Percentiles rank a stretch among this genome's conserved stretches.
phyloP scores from a whole-genome alignment of 2,888 invertebrate species.

The Chorisops tibialis region DNA sequence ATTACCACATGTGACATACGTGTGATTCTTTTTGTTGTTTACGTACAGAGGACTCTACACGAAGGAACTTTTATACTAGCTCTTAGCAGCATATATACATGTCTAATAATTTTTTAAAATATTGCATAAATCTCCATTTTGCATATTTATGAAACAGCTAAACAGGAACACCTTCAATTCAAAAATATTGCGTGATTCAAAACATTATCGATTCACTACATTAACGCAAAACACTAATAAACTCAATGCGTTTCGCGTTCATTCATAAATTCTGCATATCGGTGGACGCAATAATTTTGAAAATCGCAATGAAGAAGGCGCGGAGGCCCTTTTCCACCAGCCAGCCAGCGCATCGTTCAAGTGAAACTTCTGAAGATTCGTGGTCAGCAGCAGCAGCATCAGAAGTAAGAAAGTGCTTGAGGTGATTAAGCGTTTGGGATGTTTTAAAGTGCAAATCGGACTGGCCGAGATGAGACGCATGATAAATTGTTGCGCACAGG shows the following conservation, averaged over 20 bases:
- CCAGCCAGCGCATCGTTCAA: neutral
- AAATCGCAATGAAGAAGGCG: neutral
- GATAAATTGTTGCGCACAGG: slow-evolving; percentile 32
- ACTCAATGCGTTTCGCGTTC: slow-evolving; percentile 29
- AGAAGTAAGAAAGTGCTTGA: slow-evolving; percentile 17
- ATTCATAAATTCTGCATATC: slow-evolving; percentile 28
- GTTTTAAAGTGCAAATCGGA: slow-evolving; percentile 24
- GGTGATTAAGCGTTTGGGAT: slow-evolving; percentile 25
- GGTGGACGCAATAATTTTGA: neutral
- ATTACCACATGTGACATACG: too few relatives aligned
- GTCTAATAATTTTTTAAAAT: too few relatives aligned
- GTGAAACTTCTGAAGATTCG: slow-evolving; percentile 23
- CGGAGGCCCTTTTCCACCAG: neutral
- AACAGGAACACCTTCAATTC: too few relatives aligned
- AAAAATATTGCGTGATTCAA: neutral
- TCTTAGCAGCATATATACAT: too few relatives aligned
- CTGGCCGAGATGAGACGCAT: slow-evolving; percentile 29
- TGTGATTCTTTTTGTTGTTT: too few relatives aligned
- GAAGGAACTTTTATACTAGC: too few relatives aligned
- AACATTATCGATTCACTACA: neutral
- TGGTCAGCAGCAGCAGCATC: slow-evolving; percentile 7
- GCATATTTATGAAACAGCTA: too few relatives aligned
- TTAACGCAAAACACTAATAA: neutral
- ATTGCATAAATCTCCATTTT: too few relatives aligned
- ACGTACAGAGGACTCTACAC: too few relatives aligned